These are phyloP conservation scores for Theocolax elegans DNA, from an alignment of 1,140 invertebrate species.

Conservation along the genomic window DNA sequence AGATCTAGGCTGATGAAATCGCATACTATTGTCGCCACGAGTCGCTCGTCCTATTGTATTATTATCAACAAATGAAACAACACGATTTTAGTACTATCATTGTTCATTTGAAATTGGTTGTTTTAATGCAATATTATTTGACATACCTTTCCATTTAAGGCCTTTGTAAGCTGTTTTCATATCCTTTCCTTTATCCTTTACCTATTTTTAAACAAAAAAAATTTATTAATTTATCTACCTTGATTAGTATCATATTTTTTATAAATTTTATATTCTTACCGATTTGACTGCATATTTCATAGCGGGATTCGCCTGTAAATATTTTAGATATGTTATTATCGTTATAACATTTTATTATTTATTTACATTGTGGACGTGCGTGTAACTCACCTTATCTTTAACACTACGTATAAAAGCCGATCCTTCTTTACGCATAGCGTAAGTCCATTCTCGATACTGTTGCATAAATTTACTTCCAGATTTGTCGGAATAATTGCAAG, in stretches of 20 bases:
- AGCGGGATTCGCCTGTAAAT: slow-evolving; percentile 79
- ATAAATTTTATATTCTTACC: slow-evolving; percentile 66
- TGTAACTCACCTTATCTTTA: slow-evolving; percentile 77
- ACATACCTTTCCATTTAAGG: slow-evolving; percentile 73
- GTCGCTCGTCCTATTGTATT: slow-evolving; percentile 59
- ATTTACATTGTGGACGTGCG: slow-evolving; percentile 13
- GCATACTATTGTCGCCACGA: slow-evolving; percentile 56
- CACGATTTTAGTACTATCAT: not conserved
- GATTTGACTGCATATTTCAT: slow-evolving; percentile 84
- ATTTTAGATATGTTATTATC: too few relatives aligned
- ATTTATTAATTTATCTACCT: slow-evolving; percentile 32
- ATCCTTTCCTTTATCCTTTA: slow-evolving; percentile 81
- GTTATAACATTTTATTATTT: not conserved
- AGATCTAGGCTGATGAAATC: slow-evolving; percentile 70
- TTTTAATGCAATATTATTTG: too few relatives aligned
- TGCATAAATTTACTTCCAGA: slow-evolving; percentile 80
- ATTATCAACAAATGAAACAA: slow-evolving; percentile 3
- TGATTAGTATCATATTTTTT: not conserved
- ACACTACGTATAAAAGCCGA: slow-evolving; percentile 80
- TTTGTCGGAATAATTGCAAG: slow-evolving; percentile 86
- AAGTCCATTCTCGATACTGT: slow-evolving; percentile 81
- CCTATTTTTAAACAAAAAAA: slow-evolving; percentile 64
- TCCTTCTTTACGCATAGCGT: slow-evolving; percentile 74
- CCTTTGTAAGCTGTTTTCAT: slow-evolving; percentile 81
- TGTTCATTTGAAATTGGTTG: too few relatives aligned